These are phyloP conservation scores for Oxyruncus cristatus DNA, from an alignment of 2,113 vertebrate genomes.

Conservation along the genomic window DNA sequence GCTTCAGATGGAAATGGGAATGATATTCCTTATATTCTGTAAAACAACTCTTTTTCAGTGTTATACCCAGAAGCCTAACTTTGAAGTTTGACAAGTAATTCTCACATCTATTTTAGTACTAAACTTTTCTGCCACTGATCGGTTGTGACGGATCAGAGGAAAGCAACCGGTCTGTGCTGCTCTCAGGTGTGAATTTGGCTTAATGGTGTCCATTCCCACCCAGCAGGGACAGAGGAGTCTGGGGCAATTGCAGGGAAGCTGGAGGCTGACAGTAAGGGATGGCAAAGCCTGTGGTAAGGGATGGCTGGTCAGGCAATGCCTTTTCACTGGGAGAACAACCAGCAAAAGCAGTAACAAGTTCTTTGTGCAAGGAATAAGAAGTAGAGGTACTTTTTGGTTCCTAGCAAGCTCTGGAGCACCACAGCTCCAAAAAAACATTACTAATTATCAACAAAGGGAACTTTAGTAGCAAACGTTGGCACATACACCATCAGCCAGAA, in stretches of 20 bases:
- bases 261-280: not conserved
- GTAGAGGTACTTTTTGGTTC: not conserved
- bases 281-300: not conserved
- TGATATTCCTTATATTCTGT: not conserved
- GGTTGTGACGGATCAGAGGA: not conserved
- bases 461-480: not conserved
- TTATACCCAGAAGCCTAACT: not conserved
- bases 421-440: not conserved
- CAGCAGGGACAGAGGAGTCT: not conserved
- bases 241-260: not conserved
- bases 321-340: not conserved
- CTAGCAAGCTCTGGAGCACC: not conserved
- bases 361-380: not conserved
- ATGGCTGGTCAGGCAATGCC: not conserved
- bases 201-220: not conserved
- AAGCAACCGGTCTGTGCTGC: fast-evolving
- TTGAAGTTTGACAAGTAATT: not conserved
- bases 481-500: not conserved
- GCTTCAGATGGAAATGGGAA: not conserved
- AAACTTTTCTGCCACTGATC: not conserved
- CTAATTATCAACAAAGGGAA: not conserved
- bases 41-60: not conserved
- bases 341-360: not conserved
- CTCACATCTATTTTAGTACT: not conserved
- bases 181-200: not conserved